Evolutionary conservation across 2,888 invertebrate species (phyloP).

Genomic region (Diaprepes abbreviatus): DNA sequence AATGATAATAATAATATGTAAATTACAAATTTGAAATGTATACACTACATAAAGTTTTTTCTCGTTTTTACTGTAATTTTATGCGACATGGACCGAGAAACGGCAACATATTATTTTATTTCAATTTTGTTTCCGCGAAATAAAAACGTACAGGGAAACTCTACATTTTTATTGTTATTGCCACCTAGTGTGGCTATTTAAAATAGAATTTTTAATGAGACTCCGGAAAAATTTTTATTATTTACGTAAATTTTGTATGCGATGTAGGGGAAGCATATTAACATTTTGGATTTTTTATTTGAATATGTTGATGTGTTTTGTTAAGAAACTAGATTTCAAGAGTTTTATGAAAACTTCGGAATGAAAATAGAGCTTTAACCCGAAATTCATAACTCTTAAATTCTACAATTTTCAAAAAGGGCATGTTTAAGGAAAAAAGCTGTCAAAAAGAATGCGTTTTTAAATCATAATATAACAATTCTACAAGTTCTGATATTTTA

Average conservation of each 20-base stretch:
- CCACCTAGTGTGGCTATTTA: slow-evolving; percentile 16
- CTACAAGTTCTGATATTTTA: too few species aligned
- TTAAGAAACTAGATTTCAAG: not conserved
- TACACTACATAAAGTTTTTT: slow-evolving; percentile 10
- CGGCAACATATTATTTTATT: slow-evolving; percentile 34
- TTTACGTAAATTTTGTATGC: not conserved
- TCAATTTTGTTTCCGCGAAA: slow-evolving; percentile 25
- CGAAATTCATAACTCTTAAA: too few species aligned
- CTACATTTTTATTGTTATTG: slow-evolving; percentile 30
- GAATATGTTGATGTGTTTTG: not conserved
- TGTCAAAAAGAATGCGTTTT: too few species aligned
- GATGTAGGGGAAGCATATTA: not conserved
- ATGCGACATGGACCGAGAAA: slow-evolving; percentile 29
- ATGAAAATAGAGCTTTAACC: too few species aligned
- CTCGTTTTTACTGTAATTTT: slow-evolving; percentile 27
- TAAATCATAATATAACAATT: too few species aligned
- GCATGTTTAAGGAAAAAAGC: too few species aligned
- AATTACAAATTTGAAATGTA: slow-evolving; percentile 16
- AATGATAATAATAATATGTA: slow-evolving; percentile 9
- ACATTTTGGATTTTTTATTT: not conserved
- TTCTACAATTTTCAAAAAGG: too few species aligned
- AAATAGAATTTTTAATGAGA: slow-evolving; percentile 30
- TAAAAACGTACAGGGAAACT: slow-evolving; percentile 27
- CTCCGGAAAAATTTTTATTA: slow-evolving; percentile 9
- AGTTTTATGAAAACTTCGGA: too few species aligned